These are phyloP conservation scores for Leptonema lineaticorne DNA, from an alignment of 1,140 invertebrate species.

Conservation along the genomic window DNA sequence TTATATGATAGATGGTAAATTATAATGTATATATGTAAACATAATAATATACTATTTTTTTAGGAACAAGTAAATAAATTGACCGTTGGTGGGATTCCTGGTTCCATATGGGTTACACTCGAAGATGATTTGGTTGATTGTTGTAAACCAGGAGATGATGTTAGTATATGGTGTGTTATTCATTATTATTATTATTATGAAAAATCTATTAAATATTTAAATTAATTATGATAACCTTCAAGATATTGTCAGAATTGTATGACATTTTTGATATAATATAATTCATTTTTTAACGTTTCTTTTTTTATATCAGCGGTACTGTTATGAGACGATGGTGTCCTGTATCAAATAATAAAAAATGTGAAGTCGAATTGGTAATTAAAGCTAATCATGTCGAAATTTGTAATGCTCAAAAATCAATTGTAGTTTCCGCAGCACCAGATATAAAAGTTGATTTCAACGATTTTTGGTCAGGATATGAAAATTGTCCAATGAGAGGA, in stretches of 20 bases:
- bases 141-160: slow-evolving; percentile 88
- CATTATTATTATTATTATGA: no score
- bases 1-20: not conserved
- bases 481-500: slow-evolving; percentile 64
- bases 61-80: slow-evolving; percentile 75
- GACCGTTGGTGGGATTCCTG: slow-evolving; percentile 70
- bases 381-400: slow-evolving; percentile 74
- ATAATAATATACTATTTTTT: no score
- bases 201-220: not conserved
- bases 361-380: slow-evolving; percentile 71
- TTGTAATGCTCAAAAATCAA: slow-evolving; percentile 67
- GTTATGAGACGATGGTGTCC: slow-evolving; percentile 74
- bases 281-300: slow-evolving; percentile 18
- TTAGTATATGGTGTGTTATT: slow-evolving; percentile 71
- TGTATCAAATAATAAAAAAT: slow-evolving; percentile 58
- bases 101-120: slow-evolving; percentile 76
- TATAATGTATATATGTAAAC: slow-evolving; percentile 19
- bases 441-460: slow-evolving; percentile 73
- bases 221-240: no score
- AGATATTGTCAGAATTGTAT: no score
- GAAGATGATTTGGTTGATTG: slow-evolving; percentile 85
- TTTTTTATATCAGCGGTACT: slow-evolving; percentile 65
- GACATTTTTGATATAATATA: not conserved
- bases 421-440: slow-evolving; percentile 60
- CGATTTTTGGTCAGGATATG: slow-evolving; percentile 73